These are phyloP conservation scores for Noctilio leporinus DNA, from an alignment of 2,113 vertebrate species.

Conservation along the genomic window DNA sequence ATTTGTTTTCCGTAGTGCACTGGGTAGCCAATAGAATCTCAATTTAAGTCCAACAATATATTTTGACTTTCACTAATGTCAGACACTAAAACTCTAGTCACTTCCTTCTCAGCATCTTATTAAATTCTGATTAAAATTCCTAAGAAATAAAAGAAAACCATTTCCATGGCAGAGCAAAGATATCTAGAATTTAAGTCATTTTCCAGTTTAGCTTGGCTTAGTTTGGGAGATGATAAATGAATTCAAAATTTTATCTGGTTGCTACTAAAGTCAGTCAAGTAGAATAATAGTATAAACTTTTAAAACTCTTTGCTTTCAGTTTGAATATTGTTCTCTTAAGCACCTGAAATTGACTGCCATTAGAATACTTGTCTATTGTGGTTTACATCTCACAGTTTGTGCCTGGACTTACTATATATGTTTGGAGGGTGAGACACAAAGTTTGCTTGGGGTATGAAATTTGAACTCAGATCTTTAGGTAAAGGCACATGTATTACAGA, in stretches of 20 bases:
- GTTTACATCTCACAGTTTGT: not conserved
- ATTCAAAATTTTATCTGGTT: not conserved
- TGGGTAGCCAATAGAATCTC: not conserved
- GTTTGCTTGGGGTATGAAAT: not conserved
- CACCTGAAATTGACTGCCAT: not conserved
- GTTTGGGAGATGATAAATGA: not conserved
- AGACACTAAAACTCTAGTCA: not conserved
- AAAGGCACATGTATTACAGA: not conserved
- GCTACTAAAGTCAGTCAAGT: not conserved
- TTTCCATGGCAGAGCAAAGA: not conserved
- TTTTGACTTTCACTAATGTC: slow-evolving; percentile 1
- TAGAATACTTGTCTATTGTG: not conserved
- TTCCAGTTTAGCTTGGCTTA: not conserved
- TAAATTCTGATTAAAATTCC: not conserved
- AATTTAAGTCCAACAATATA: not conserved
- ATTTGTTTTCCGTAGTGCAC: not conserved
- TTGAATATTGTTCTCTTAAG: not conserved
- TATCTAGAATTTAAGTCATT: not conserved
- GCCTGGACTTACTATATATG: not conserved
- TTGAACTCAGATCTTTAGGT: not conserved
- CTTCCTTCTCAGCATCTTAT: not conserved
- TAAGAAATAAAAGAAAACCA: not conserved
- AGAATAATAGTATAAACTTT: not conserved
- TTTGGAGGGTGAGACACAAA: not conserved
- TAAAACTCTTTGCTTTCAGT: not conserved